These are phyloP conservation scores for Arrhamphus sclerolepis DNA, from an alignment of 2,797 vertebrate species.

Conservation along the genomic window DNA sequence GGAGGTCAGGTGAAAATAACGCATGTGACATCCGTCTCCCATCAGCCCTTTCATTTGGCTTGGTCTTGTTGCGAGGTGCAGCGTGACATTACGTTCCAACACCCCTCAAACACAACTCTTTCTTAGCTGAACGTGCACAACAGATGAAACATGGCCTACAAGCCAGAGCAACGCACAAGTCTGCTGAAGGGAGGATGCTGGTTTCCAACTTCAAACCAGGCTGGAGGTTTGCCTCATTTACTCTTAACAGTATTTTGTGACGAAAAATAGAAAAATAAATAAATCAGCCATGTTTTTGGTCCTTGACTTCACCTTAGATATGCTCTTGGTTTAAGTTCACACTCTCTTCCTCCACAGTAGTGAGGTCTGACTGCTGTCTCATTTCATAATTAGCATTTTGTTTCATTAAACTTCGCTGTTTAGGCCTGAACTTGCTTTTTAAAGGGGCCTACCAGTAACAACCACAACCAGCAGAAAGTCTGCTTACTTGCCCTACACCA, in stretches of 20 bases:
- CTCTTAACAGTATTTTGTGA: not conserved
- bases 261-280: no score
- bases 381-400: constrained; percentile 23
- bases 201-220: no score
- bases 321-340: not conserved
- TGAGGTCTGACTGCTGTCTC: constrained; percentile 14
- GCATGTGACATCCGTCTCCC: constrained; percentile 10
- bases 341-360: not conserved
- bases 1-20: constrained; percentile 30
- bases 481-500: not conserved
- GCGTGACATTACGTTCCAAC: constrained; percentile 30
- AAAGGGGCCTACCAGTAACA: constrained; percentile 7
- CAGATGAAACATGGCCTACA: constrained; percentile 26
- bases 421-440: constrained; percentile 27
- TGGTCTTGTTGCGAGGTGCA: not conserved
- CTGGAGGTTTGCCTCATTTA: not conserved
- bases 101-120: constrained; percentile 23
- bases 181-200: not conserved
- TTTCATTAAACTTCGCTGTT: constrained; percentile 28
- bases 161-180: constrained; percentile 14
- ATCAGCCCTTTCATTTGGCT: constrained; percentile 10
- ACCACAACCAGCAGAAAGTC: constrained; percentile 16
- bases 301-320: not conserved
- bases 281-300: not conserved
- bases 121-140: constrained; percentile 35